These are phyloP conservation scores for Drosophila hamatofila DNA, from an alignment of 2,888 invertebrate genomes.

Conservation along the genomic window DNA sequence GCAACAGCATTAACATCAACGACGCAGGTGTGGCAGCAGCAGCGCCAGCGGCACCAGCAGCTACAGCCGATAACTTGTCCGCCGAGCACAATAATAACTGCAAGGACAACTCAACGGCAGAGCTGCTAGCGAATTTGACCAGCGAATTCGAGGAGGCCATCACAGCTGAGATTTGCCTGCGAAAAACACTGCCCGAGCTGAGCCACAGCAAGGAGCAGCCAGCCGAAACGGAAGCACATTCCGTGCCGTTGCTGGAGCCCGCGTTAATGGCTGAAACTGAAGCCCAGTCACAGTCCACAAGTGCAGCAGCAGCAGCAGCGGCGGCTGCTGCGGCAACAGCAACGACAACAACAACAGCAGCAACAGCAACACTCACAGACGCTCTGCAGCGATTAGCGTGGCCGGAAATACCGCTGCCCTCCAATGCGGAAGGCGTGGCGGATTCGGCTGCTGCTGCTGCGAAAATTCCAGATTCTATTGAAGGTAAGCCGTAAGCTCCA, in stretches of 20 bases:
- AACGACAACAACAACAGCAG: slow-evolving; percentile 7
- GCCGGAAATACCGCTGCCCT: slow-evolving; percentile 15
- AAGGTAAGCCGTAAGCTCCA: slow-evolving; percentile 63
- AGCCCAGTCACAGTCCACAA: slow-evolving; percentile 39
- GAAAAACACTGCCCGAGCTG: slow-evolving; percentile 80
- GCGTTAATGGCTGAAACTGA: slow-evolving; percentile 53
- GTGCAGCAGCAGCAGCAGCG: slow-evolving; percentile 19
- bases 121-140: slow-evolving; percentile 79
- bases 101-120: slow-evolving; percentile 76
- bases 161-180: slow-evolving; percentile 82
- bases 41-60: slow-evolving; percentile 42
- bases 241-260: slow-evolving; percentile 13
- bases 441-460: slow-evolving; percentile 64
- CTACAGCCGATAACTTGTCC: slow-evolving; percentile 37
- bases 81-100: slow-evolving; percentile 61
- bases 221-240: slow-evolving; percentile 4
- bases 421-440: slow-evolving; percentile 10
- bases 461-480: slow-evolving; percentile 78
- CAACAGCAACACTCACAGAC: slow-evolving; percentile 20
- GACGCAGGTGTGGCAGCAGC: slow-evolving; percentile 32
- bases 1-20: slow-evolving; percentile 18
- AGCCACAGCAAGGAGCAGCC: slow-evolving; percentile 60
- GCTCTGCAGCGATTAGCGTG: slow-evolving; percentile 15
- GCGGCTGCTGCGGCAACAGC: background rate
- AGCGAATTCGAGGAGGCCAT: slow-evolving; percentile 81